Base-by-base conservation (phyloP, 2,797 vertebrate species). In the Sorex maritimensis region DNA sequence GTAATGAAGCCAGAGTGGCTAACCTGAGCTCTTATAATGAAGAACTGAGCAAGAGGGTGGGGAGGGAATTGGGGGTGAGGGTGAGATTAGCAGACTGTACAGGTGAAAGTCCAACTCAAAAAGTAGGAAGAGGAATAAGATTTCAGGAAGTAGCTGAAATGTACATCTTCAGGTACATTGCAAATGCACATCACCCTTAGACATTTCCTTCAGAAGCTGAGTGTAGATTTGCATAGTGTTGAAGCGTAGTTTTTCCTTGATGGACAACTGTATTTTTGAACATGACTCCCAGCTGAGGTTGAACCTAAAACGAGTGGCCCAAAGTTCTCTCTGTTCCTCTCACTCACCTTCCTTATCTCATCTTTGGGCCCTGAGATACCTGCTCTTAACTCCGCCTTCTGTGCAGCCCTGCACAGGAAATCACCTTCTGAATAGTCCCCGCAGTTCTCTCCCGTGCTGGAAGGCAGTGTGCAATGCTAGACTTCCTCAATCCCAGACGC, bases 211-310 rank as follows among this genome's bases (percentile, higher is more conserved):
- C 82, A 86, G 82, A 92, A 69, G 71, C 49, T 73, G 79, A 52
- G 58, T 79, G 46, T 78, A 69, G 52, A 95, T 89, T 88, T 61
- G 38, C 84, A 93, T 84, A 41, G 44, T 67, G 88, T 92, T 69
- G 71, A 52, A 87, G 88, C 46, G 15, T 91, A 12, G 28, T n/a
- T 58, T 93, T 94, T 81, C 81, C 58, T 21, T 61, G 58, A 91
- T 69, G 41, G 86, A 80, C 65, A 93, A 71, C 46, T 92, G 71
- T 87, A 93, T 81, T 88, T 95, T 38, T 84, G 86, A 93, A 88
- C 19, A 5, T 28, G 15, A 91, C 8, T 77, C 15, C 11, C 49
- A 13, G 15, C 23, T 55, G 28, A 88, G 69, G 52, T 55, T 26
- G 34, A 95, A 91, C 82, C 24, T 30, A 41, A 41, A 79, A 55